A percentile compares a stretch with the other conserved stretches of the same genome.
Conservation (phyloP, 2,797 vertebrate genomes). For the Poeciliopsis paucimaculata region DNA sequence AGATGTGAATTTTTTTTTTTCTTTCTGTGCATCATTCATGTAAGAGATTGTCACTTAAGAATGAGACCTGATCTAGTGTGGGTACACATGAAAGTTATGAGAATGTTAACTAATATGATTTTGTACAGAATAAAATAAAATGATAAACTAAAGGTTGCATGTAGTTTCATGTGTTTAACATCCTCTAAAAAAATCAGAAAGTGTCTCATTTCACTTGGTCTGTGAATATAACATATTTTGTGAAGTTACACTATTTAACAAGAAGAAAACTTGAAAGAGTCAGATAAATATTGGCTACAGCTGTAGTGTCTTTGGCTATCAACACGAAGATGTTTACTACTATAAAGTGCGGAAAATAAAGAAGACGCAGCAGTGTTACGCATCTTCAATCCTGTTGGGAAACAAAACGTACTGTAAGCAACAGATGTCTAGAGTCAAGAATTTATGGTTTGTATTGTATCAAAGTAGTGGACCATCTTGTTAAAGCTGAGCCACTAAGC, state of each 20-base stretch:
- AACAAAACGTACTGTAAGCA: background rate
- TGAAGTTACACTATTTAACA: constrained; percentile 29
- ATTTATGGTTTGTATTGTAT: background rate
- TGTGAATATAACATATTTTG: background rate
- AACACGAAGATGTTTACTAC: constrained; percentile 13
- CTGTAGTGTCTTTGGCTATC: constrained; percentile 32
- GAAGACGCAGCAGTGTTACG: constrained; percentile 27
- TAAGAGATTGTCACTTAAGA: constrained; percentile 52
- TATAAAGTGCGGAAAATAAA: constrained; percentile 14
- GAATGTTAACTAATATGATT: constrained; percentile 86
- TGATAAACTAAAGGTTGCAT: constrained; percentile 76
- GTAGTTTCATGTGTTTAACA: constrained; percentile 19
- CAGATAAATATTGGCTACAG: constrained; percentile 1
- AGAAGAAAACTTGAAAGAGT: constrained; percentile 15
- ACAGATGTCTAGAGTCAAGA: background rate
- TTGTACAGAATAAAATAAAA: constrained; percentile 92
- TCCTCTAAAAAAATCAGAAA: background rate
- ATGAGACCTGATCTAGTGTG: constrained; percentile 62
- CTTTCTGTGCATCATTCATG: constrained; percentile 56
- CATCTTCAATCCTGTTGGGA: constrained; percentile 66
- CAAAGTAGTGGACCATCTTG: background rate
- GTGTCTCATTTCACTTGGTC: background rate
- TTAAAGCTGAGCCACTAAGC: background rate
- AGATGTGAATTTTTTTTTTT: constrained; percentile 78
- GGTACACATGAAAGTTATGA: constrained; percentile 77